phyloP scores from a whole-genome alignment of 2,797 vertebrate genomes.

The Helicolenus hilgendorfi region DNA sequence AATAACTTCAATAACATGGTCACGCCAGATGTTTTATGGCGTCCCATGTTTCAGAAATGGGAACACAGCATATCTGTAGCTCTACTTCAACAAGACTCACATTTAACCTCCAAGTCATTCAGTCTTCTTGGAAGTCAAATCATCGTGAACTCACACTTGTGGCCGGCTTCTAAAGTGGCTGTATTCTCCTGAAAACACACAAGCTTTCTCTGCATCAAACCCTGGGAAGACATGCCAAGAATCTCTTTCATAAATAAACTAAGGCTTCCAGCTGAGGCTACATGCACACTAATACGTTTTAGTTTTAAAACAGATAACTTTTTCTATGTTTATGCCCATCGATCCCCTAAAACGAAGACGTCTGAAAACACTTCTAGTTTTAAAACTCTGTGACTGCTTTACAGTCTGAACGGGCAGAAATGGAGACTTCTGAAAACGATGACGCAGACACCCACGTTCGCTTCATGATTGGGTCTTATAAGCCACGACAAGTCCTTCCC shows the following conservation, averaged over 20 bases:
- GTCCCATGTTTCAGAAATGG: not conserved
- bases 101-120: not conserved
- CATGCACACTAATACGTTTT: too few species aligned
- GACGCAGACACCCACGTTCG: too few species aligned
- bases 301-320: too few species aligned
- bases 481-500: too few species aligned
- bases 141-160: not conserved
- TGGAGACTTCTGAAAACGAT: too few species aligned
- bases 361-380: too few species aligned
- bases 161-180: not conserved
- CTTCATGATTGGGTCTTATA: too few species aligned
- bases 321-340: too few species aligned
- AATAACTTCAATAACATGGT: slow-evolving; percentile 23
- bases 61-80: not conserved
- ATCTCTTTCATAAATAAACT: slow-evolving; percentile 43
- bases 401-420: too few species aligned
- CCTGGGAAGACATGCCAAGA: not conserved
- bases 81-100: not conserved
- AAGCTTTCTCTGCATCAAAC: not conserved
- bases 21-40: slow-evolving; percentile 25
- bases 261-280: not conserved
- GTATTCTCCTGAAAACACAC: slow-evolving; percentile 34
- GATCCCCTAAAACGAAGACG: too few species aligned
- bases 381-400: too few species aligned
- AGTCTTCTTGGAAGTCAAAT: slow-evolving; percentile 1